Base-by-base conservation (phyloP, 92 coral and sea anemone genomes). In the Actinernus sp. region DNA sequence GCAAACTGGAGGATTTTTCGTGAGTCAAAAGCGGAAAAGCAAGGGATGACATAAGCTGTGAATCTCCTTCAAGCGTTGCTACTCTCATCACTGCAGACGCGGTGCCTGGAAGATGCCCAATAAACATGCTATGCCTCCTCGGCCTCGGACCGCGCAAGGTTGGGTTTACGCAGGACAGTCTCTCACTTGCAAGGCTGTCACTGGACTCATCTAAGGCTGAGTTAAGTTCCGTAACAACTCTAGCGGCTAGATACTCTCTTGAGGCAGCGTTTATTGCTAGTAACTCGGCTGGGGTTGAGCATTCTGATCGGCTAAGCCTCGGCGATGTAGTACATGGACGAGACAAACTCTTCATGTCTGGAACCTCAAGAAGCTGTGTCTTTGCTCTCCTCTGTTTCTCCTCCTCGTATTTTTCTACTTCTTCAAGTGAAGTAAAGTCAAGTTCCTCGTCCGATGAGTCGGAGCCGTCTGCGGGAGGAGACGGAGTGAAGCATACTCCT, bases 221-320 rank as follows among this genome's bases (percentile, higher is more conserved):
- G 59, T 63, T 53, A 0, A 74, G 65, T 41, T 74, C 62, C 24
- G 81, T 74, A 46, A 74, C 81, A 24, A 74, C 81, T 26, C 81
- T 38, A 1, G 81, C 73, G 1, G 81, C 81, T 13, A 74, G 74
- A 73, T 49, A 74, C 34, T 74, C 81, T 22, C 31, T 29, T 11
- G 81, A 74, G 1, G 81, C 81, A 10, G 54, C 55, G 0, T 14
- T 19, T 6, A 74, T 74, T 2, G 81, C 74, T 13, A 74, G 73
- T 8, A 17, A 21, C 40, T 50, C 74, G 4, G 73, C 18, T 4
- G 52, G 52, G 18, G 52, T 6, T 4, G 52, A 17, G 52, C 52
- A 45, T 23, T 45, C 52, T 23, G 52, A 45, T 8, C 52, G 8
- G 19, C 52, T 4, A 17, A 18, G 22, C 5, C 52, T 5, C 21